These are phyloP conservation scores for Enteromius viviparus DNA, from an alignment of 2,797 vertebrate genomes.

Conservation along the genomic window DNA sequence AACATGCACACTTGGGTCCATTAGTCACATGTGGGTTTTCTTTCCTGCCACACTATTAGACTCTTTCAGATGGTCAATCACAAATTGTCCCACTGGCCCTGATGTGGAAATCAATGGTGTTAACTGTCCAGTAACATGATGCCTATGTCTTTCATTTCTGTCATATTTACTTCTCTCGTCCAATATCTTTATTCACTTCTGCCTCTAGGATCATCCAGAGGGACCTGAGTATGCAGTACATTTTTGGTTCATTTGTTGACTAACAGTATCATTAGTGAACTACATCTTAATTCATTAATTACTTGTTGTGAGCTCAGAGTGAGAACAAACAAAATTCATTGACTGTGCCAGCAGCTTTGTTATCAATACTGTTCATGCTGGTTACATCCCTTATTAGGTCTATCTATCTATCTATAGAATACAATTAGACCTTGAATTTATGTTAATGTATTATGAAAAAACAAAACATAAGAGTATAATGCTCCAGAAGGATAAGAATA, in stretches of 20 bases:
- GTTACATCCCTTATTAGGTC: not conserved
- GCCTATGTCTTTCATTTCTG: constrained; percentile 26
- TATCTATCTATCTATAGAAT: too few species aligned
- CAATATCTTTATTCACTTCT: constrained; percentile 1
- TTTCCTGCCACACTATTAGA: constrained; percentile 36
- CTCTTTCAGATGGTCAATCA: constrained; percentile 32
- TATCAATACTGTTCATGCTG: not conserved
- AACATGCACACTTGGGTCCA: not conserved
- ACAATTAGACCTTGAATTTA: too few species aligned
- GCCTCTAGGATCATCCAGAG: not conserved
- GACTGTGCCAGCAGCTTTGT: not conserved
- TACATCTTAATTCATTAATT: constrained; percentile 19
- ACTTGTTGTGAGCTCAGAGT: constrained; percentile 4
- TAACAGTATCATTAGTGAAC: constrained; percentile 22
- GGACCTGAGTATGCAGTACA: not conserved
- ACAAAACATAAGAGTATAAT: too few species aligned
- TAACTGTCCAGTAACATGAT: constrained; percentile 21
- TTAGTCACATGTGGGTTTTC: constrained; percentile 21
- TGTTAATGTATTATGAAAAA: too few species aligned
- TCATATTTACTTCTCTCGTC: constrained; percentile 9
- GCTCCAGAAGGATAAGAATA: too few species aligned
- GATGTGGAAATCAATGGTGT: constrained; percentile 23
- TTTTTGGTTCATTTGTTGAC: constrained; percentile 16
- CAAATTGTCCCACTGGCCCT: not conserved
- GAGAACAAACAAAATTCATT: not conserved